Percentiles rank a stretch among this genome's conserved stretches.
These are phyloP conservation scores for Ifrita kowaldi DNA, from an alignment of 2,113 vertebrate genomes.

Conservation along the genomic window DNA sequence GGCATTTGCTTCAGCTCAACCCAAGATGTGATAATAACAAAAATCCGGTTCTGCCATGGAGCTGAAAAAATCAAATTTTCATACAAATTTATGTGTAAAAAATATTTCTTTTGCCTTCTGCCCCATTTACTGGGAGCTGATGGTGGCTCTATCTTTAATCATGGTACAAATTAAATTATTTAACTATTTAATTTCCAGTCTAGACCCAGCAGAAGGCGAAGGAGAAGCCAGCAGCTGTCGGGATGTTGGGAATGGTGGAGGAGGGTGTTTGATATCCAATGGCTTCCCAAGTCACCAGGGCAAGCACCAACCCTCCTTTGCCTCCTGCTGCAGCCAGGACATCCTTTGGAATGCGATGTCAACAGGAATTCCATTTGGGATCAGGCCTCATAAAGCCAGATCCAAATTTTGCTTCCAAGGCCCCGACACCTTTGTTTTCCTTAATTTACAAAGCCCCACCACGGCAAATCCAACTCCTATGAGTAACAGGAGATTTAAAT, in stretches of 20 bases:
- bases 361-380: background rate
- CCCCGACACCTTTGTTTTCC: rapidly evolving
- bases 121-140: background rate
- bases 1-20: background rate
- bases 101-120: background rate
- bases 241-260: background rate
- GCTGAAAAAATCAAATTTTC: background rate
- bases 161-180: background rate
- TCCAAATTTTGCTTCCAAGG: background rate
- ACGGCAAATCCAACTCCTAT: background rate
- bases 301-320: background rate
- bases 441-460: background rate
- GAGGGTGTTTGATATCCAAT: background rate
- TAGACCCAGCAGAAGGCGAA: background rate
- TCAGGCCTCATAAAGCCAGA: background rate
- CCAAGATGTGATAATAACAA: background rate
- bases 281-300: rapidly evolving
- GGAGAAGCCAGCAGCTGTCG: background rate
- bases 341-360: background rate
- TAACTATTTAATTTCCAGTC: background rate
- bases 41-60: background rate
- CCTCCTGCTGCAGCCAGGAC: background rate
- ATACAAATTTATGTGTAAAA: background rate
- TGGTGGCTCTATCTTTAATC: background rate
- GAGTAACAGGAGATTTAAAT: background rate